Evolutionary conservation across 2,888 invertebrate genomes (phyloP).

Genomic region (Cephalotes varians): DNA sequence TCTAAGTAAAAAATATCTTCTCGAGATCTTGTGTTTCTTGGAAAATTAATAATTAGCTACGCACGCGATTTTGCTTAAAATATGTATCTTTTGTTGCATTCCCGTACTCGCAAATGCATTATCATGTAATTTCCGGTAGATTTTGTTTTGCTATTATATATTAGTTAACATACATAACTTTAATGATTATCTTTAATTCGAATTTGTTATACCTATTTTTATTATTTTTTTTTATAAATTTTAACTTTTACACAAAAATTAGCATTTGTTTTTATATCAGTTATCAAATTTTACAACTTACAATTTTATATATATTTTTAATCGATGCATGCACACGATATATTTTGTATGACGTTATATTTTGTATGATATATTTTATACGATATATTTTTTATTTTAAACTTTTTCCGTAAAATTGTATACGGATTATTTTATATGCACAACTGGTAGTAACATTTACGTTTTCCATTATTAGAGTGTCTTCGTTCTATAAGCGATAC

Average conservation of each 20-base stretch:
- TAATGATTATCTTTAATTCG: neutral
- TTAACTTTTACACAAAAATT: neutral
- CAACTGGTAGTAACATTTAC: neutral
- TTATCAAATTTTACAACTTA: neutral
- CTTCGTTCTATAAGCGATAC: neutral
- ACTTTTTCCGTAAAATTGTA: neutral
- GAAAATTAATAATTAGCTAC: constrained; percentile 1
- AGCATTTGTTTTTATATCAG: neutral
- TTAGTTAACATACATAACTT: neutral
- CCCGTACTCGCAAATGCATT: neutral
- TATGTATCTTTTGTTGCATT: neutral
- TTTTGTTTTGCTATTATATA: no score
- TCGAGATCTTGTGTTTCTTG: neutral
- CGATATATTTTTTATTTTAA: no score
- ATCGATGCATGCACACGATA: neutral
- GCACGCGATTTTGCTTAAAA: constrained; percentile 8
- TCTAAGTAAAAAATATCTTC: neutral
- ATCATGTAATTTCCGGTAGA: no score
- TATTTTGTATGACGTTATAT: neutral
- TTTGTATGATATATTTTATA: neutral
- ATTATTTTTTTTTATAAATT: neutral
- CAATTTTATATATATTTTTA: neutral
- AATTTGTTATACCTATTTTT: neutral
- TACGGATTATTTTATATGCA: neutral
- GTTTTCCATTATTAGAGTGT: neutral